Conservation (phyloP, 2,113 vertebrate genomes). For the Anarrhichthys ocellatus region DNA sequence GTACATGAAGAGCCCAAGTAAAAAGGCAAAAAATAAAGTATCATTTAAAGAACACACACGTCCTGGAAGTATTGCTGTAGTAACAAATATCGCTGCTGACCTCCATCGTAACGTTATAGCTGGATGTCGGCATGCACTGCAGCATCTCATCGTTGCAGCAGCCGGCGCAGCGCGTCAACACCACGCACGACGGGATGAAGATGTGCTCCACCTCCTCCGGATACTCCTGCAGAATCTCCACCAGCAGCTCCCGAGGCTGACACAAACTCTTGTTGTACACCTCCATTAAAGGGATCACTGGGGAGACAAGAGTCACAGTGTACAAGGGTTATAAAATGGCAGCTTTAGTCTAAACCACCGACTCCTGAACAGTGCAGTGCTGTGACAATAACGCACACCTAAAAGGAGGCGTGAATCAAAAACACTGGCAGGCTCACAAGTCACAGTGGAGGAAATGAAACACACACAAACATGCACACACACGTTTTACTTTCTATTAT, state of each 20-base stretch:
- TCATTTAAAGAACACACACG: neutral
- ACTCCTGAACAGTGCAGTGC: slow-evolving; percentile 1
- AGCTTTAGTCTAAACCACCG: slow-evolving; percentile 3
- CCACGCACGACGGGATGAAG: slow-evolving; percentile 97
- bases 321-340: slow-evolving; percentile 40
- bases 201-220: slow-evolving; percentile 96
- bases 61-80: neutral
- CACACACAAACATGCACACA: slow-evolving; percentile 1
- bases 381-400: slow-evolving; percentile 33
- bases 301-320: slow-evolving; percentile 1
- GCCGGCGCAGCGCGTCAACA: slow-evolving; percentile 93
- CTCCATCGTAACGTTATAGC: slow-evolving; percentile 95
- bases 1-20: neutral
- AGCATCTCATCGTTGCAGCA: slow-evolving; percentile 95
- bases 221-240: slow-evolving; percentile 98
- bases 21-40: neutral
- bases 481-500: slow-evolving; percentile 6
- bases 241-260: slow-evolving; percentile 92
- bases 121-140: slow-evolving; percentile 91
- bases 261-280: slow-evolving; percentile 95
- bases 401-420: slow-evolving; percentile 22
- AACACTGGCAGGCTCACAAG: slow-evolving; percentile 6
- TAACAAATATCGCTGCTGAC: slow-evolving; percentile 70
- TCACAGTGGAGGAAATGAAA: neutral
- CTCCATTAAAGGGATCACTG: slow-evolving; percentile 94